Percentiles rank a stretch among this genome's conserved stretches.
These are phyloP conservation scores for Aythya baeri DNA, from an alignment of 2,113 vertebrate species.

Conservation along the genomic window DNA sequence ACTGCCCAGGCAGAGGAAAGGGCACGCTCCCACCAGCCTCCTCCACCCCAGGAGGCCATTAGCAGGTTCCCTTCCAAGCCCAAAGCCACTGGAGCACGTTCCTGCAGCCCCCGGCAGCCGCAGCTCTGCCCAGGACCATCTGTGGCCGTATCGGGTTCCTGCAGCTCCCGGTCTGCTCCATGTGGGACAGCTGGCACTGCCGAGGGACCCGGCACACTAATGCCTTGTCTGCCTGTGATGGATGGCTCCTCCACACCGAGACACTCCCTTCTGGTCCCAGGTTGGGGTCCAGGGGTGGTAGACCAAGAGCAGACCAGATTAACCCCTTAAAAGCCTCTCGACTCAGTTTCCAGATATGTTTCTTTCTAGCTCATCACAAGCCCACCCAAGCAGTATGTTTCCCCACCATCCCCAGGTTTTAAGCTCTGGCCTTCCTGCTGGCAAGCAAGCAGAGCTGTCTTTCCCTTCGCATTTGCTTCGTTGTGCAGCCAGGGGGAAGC, in stretches of 20 bases:
- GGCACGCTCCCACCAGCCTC: fast-evolving
- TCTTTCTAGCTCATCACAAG: background rate
- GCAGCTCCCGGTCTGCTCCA: background rate
- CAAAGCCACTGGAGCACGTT: background rate
- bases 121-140: background rate
- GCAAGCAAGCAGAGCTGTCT: background rate
- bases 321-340: background rate
- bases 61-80: background rate
- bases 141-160: slow-evolving; percentile 1
- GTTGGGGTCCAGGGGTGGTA: background rate
- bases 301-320: background rate
- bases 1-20: background rate
- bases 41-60: background rate
- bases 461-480: background rate
- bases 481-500: background rate
- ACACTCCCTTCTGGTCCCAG: background rate
- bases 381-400: background rate
- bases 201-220: background rate
- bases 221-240: slow-evolving; percentile 21
- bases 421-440: background rate
- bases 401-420: background rate
- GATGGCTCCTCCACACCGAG: background rate
- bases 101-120: fast-evolving
- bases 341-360: background rate
- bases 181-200: background rate